These are phyloP conservation scores for Seriola aureovittata DNA, from an alignment of 2,113 vertebrate genomes.

Conservation along the genomic window DNA sequence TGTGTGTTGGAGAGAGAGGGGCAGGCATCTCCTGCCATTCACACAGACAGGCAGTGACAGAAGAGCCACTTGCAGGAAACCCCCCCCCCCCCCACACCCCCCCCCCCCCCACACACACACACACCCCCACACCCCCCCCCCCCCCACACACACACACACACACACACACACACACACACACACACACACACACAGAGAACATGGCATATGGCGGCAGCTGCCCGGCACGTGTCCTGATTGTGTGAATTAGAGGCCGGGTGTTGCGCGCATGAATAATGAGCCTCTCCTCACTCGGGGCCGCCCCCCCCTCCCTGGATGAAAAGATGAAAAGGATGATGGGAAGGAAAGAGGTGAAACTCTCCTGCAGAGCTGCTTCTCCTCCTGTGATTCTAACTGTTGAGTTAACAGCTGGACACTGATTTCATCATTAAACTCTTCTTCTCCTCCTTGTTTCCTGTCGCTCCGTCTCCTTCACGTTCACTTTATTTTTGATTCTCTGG, in stretches of 20 bases:
- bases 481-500: conserved; percentile 27
- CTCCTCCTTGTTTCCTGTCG: conserved; percentile 19
- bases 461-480: conserved; percentile 38
- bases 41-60: conserved; percentile 58
- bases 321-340: conserved; percentile 60
- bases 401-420: conserved; percentile 55
- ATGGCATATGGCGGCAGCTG: conserved; percentile 75
- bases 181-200: conserved; percentile 23
- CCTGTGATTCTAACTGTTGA: conserved; percentile 63
- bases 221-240: conserved; percentile 58
- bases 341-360: conserved; percentile 40
- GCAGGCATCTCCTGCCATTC: conserved; percentile 26
- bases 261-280: conserved; percentile 66
- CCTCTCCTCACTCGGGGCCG: conserved; percentile 59
- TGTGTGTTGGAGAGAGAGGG: no score
- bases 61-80: conserved; percentile 59
- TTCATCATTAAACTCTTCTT: conserved; percentile 43
- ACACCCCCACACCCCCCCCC: conserved; percentile 31
- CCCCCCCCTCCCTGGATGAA: conserved; percentile 48
- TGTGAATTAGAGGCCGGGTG: conserved; percentile 56
- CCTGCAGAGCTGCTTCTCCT: conserved; percentile 49
- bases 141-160: conserved; percentile 28
- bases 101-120: no score
- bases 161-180: conserved; percentile 14
- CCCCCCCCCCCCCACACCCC: no score